These are phyloP conservation scores for Tinea trinotella DNA, from an alignment of 2,888 invertebrate species.

Conservation along the genomic window DNA sequence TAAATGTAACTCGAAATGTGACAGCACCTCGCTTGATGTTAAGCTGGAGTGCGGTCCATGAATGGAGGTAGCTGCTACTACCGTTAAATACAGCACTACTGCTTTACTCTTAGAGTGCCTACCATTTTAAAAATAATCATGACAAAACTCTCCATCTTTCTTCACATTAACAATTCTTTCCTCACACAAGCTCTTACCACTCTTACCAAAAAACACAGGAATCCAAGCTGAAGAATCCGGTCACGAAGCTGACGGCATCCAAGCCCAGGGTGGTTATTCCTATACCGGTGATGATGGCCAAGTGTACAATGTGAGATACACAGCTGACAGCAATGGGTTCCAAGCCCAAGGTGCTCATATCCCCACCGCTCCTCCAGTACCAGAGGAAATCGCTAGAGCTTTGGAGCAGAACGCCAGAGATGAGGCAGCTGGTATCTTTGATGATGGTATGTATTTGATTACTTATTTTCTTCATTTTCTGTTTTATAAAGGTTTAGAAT, in stretches of 20 bases:
- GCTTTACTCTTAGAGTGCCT: too few species aligned
- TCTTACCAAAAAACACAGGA: too few species aligned
- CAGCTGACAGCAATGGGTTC: slow-evolving; percentile 61
- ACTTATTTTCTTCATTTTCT: not conserved
- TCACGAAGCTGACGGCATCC: slow-evolving; percentile 54
- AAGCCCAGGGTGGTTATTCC: slow-evolving; percentile 70
- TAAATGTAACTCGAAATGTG: too few species aligned
- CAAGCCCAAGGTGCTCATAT: slow-evolving; percentile 69
- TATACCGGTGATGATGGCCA: slow-evolving; percentile 75
- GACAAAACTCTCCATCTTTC: too few species aligned
- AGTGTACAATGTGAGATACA: slow-evolving; percentile 63
- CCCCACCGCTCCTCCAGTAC: slow-evolving; percentile 73
- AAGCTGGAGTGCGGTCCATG: too few species aligned
- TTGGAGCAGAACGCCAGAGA: slow-evolving; percentile 64
- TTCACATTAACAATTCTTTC: too few species aligned
- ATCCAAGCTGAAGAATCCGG: slow-evolving; percentile 57
- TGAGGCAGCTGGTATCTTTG: slow-evolving; percentile 66
- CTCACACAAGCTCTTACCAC: too few species aligned
- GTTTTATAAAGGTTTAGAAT: too few species aligned
- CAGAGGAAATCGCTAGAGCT: slow-evolving; percentile 68
- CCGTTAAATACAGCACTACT: too few species aligned
- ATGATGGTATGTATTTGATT: slow-evolving; percentile 49
- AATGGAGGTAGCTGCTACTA: too few species aligned
- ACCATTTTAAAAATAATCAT: too few species aligned
- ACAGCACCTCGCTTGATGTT: too few species aligned